These are phyloP conservation scores for Panopea generosa DNA, from an alignment of 2,888 invertebrate genomes.

Conservation along the genomic window DNA sequence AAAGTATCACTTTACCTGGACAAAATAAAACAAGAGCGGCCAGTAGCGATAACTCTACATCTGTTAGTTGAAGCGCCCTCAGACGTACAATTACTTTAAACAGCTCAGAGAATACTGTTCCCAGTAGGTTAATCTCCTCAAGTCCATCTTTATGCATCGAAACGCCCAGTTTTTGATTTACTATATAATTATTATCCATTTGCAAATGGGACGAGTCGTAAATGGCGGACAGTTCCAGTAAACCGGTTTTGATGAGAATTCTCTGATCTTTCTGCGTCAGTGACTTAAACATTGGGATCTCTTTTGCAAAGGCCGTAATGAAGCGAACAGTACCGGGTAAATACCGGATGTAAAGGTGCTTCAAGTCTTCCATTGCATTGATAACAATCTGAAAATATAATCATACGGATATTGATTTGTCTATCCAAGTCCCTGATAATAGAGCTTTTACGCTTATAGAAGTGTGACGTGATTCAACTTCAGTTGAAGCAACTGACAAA, in stretches of 20 bases:
- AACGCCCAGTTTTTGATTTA: conserved; percentile 69
- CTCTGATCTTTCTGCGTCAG: conserved; percentile 75
- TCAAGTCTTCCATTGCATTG: conserved; percentile 55
- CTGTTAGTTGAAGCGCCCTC: conserved; percentile 65
- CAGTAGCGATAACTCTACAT: conserved; percentile 72
- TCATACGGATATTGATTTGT: too few species aligned
- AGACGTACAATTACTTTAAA: conserved; percentile 62
- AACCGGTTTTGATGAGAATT: conserved; percentile 74
- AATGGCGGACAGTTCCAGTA: conserved; percentile 75
- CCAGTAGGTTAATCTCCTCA: conserved; percentile 66
- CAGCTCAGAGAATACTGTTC: conserved; percentile 65
- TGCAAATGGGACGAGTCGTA: conserved; percentile 70
- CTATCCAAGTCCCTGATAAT: too few species aligned
- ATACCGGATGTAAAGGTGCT: conserved; percentile 73
- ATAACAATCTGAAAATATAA: conserved; percentile 27
- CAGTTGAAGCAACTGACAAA: too few species aligned
- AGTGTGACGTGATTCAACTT: too few species aligned
- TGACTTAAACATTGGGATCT: conserved; percentile 77
- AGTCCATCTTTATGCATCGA: conserved; percentile 47
- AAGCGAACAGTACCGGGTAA: conserved; percentile 76
- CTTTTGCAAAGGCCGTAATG: conserved; percentile 77
- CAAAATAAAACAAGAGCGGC: conserved; percentile 73
- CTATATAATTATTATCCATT: conserved; percentile 45
- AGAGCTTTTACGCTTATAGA: too few species aligned
- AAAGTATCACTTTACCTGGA: too few species aligned